These are phyloP conservation scores for Subanguina moxae DNA, from an alignment of 1,140 invertebrate species.

Conservation along the genomic window DNA sequence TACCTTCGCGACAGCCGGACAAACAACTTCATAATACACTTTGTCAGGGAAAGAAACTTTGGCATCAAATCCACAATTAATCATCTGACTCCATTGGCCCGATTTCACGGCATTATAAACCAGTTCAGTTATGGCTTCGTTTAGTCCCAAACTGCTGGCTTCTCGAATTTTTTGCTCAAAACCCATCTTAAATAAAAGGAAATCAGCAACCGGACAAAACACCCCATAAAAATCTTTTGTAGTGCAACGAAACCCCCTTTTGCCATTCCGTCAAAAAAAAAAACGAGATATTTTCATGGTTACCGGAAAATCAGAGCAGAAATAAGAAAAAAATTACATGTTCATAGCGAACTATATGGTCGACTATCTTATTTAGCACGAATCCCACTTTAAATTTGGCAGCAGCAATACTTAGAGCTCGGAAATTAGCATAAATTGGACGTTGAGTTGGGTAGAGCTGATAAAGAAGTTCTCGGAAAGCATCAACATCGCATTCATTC, in stretches of 20 bases:
- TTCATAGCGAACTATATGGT: not conserved
- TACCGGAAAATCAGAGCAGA: too few species aligned
- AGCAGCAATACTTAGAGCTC: not conserved
- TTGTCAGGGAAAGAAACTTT: not conserved
- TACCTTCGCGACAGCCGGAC: not conserved
- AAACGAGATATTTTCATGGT: too few species aligned
- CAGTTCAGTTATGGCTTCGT: not conserved
- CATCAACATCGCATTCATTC: not conserved
- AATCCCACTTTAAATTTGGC: not conserved
- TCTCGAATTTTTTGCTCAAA: constrained; percentile 2
- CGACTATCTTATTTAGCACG: not conserved
- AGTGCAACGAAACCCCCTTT: too few species aligned
- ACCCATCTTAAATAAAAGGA: not conserved
- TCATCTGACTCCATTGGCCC: not conserved
- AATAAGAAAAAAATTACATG: not conserved
- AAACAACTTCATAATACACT: not conserved
- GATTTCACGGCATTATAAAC: constrained; percentile 1
- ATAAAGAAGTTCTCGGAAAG: not conserved
- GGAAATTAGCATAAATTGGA: not conserved
- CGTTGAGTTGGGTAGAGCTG: not conserved
- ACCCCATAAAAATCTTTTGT: too few species aligned
- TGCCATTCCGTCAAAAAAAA: too few species aligned
- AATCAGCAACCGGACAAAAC: too few species aligned
- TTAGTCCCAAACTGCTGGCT: not conserved
- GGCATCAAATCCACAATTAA: not conserved